Evolutionary conservation across 1,140 invertebrate species (phyloP), one percentile per base, ranked within the genome.

Genomic region (Temnothorax nylanderi): DNA sequence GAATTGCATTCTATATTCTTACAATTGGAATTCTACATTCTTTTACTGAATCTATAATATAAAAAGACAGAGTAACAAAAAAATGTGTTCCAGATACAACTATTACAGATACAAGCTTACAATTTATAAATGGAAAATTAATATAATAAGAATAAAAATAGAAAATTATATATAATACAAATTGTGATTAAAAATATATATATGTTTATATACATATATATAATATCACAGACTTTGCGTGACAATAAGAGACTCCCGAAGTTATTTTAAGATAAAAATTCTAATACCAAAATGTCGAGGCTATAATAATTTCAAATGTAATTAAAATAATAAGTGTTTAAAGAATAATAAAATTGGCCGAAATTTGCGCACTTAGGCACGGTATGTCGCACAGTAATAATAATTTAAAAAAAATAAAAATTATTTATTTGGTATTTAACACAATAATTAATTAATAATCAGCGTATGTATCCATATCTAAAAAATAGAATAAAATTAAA

Each of bases 51-150:
- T 34, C 26, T 72, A 3, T 10, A 72, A 51, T 21, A 21, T 41
- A 41, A 41, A 65, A 65, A 65, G 10, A 65, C 6, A 26, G 18
- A 41, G 34, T 65, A 65, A 34, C 5, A 26, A 34, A 65, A 41
- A n/a, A 37, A 64, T 64, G 8, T 65, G 6, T 7, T n/a, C 3
- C 3, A 65, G n/a, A 41, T n/a, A 65, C n/a, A 8, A 13, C 10
- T 11, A 26, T 64, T 21, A 67, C 0, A 41, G 21, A 44, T 44
- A 64, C 6, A 67, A 65, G 7, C 5, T 13, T 34, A 0, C 18
- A 62, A 62, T 62, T 37, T 37, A 41, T 65, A 65, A 65, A 65
- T 37, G 8, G 10, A 7, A 65, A 65, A 37, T 65, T 65, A 65
- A 65, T 34, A 26, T 26, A 26, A 26, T 37, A 10, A 5, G 4